Base-by-base conservation (phyloP, 1,140 invertebrate species). In the Anoplolepis gracilipes region DNA sequence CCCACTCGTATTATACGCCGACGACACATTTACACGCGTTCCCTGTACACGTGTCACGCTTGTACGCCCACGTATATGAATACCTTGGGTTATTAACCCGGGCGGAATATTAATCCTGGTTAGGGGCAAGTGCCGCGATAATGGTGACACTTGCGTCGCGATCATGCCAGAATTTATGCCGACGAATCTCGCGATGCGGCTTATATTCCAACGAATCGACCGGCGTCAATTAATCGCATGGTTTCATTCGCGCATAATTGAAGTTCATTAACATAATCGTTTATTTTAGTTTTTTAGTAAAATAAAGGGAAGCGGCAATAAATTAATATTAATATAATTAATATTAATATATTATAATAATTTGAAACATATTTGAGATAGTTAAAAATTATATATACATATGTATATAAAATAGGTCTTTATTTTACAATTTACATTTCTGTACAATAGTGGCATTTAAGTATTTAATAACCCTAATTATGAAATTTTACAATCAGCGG, bases 51-150 rank as follows among this genome's bases (percentile, higher is more conserved):
- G 53, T 70, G 46, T 28, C 13, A 25, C 53, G 13, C 30, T 19
- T 57, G 19, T 55, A 57, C 2, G 46, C 25, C 10, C 36, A 30
- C 67, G 28, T 5, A 28, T 42, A 33, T n/a, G 69, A 84, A 79
- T 89, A 82, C 84, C 85, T 87, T 84, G 70, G 85, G 72, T 90
- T 90, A 89, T 84, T 89, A 89, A 82, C 73, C 69, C 25, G 30
- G 53, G 8, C 33, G 33, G 85, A 65, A 89, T 90, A 89, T 89
- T 89, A 89, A 89, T 90, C 62, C 75, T 59, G 55, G 78, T 87
- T 81, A 87, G 84, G 67, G 76, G 85, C 79, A 90, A 90, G 88
- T 90, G 70, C 67, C 85, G 65, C 49, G 85, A 90, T 87, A 90
- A 90, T 87, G 62, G 78, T 70, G 88, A 85, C 88, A 87, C 75